Evolutionary conservation across 2,888 invertebrate genomes (phyloP), one percentile per base, ranked within the genome.

Genomic region (Cheilosia variabilis): DNA sequence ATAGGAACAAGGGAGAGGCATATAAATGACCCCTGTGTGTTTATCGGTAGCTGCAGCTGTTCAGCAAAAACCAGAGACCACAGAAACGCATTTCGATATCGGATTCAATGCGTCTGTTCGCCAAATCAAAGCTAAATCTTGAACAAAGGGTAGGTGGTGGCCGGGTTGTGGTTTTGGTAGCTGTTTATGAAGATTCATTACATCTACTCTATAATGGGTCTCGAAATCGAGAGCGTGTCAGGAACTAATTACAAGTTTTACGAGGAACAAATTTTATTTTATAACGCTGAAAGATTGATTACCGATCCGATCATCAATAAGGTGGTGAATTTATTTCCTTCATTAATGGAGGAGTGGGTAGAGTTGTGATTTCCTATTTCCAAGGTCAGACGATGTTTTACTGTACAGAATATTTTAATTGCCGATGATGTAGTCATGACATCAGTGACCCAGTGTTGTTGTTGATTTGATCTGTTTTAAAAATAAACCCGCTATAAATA

Each of bases 61-160:
- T 47, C 31, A 55, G 53, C 34, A n/a, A 63, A 53, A 62, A 34
- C 27, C 34, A 60, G 63, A 63, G 63, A 52, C 71, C 71, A 52
- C 71, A 72, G 27, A 47, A 63, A 73, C 63, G 62, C 73, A 73
- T 73, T 73, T 55, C 62, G 63, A 73, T 73, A 73, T 63, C 45
- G 24, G 34, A 73, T 73, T 73, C 31, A 73, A n/a, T 41, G 63
- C n/a, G 27, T 50, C 71, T 24, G 24, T 24, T n/a, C 37, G 37
- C 4, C 37, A 37, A 37, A 37, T 37, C 37, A 37, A 37, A 37
- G 13, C n/a, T 24, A 24, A 52, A 41, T 52, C 19, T 50, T 19
- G 19, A 24, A 19, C 45, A 24, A 34, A 69, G 50, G 47, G 37
- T 52, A 72, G 43, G 43, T 63, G 34, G 63, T 22, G 73, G 19